Evolutionary conservation across 35 echinoderm and acorn worm genomes (phyloP).

Genomic region (Stichopus chloronotus): DNA sequence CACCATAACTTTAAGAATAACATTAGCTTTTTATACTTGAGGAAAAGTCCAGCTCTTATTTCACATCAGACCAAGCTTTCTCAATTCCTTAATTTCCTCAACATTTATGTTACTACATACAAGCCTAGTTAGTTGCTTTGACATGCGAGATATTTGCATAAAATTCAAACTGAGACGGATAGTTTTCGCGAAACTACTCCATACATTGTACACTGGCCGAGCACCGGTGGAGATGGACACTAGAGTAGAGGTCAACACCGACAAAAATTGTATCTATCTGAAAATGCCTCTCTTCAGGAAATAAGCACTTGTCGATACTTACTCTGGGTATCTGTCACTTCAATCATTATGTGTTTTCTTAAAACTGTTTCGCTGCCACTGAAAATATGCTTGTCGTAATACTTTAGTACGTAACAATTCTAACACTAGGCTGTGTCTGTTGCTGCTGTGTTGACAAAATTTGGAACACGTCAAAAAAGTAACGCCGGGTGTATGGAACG

Average conservation of each 20-base stretch:
- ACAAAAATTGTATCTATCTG: neutral
- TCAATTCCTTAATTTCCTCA: too few species aligned
- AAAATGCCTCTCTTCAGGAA: neutral
- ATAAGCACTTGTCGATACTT: constrained; percentile 5
- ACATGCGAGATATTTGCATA: too few species aligned
- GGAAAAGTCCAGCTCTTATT: too few species aligned
- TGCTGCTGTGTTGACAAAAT: constrained; percentile 40
- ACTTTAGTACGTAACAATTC: neutral
- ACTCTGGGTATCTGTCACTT: constrained; percentile 84
- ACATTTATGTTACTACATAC: too few species aligned
- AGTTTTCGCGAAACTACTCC: neutral
- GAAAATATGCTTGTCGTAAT: neutral
- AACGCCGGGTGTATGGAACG: too few species aligned
- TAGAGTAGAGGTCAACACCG: neutral
- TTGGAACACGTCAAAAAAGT: neutral
- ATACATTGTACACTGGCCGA: neutral
- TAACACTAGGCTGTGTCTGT: neutral
- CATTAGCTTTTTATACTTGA: too few species aligned
- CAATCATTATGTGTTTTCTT: constrained; percentile 58
- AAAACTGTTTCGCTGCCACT: neutral
- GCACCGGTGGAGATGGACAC: neutral
- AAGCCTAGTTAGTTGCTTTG: too few species aligned
- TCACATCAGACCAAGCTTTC: too few species aligned
- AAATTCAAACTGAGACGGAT: neutral
- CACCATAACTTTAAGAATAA: too few species aligned